Base-by-base conservation (phyloP, 92 coral and sea anemone genomes). In the Umimayanthus kanabou region DNA sequence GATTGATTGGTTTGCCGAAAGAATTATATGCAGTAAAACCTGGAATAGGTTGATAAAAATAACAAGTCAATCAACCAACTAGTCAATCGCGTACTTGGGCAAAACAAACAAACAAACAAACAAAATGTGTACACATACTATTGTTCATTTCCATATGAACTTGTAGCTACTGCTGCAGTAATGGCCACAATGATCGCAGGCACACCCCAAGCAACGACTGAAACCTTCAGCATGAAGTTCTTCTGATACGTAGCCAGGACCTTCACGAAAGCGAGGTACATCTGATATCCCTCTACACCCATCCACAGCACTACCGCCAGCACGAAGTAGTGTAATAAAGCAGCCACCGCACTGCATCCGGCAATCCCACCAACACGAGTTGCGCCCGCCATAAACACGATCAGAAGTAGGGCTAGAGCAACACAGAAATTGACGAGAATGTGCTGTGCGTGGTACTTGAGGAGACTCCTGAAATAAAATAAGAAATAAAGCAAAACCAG, bases 271-370 rank as follows among this genome's bases (percentile, higher is more conserved):
- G 94, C 95, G 66, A 94, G 93, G 74, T 96, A 96, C 93, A 96
- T 92, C 87, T 96, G 95, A 61, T 95, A 92, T 13, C 96, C 98
- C 83, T 96, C 98, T 30, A 96, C 95, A 22, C 94, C 98, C 98
- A 96, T 96, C 98, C 98, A 96, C 87, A 89, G 55, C 42, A 96
- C 89, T 20, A 94, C 89, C 23, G 96, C 87, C 37, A 96, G 93
- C 80, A 94, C 88, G 22, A 96, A 79, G 91, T 93, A 96, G 76
- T 96, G 98, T 30, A 96, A 91, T 22, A 96, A 85, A 39, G 88
- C 90, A 39, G 98, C 94, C 49, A 91, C 92, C 23, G 91, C 87
- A 26, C 93, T 93, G 85, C 98, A 96, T n/a, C 95, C 94, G 30
- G 58, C 69, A 14, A 77, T 73, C 25, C 88, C 86, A 10, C 88